A percentile compares a stretch with the other conserved stretches of the same genome.
Conservation (phyloP, 2,113 vertebrate genomes). For the Psilopsiagon aurifrons region DNA sequence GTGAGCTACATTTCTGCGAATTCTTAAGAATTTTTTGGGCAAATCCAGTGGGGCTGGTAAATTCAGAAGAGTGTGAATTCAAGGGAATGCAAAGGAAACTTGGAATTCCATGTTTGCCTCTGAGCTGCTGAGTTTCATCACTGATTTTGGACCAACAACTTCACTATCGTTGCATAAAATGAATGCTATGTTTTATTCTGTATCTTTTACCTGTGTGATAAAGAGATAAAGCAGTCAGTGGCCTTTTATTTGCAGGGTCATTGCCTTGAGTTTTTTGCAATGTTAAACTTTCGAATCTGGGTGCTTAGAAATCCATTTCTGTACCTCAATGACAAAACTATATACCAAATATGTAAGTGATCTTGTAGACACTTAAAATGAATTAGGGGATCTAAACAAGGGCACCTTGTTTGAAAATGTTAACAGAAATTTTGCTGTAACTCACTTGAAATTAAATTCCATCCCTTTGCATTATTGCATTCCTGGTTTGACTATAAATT, state of each 20-base stretch:
- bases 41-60: background rate
- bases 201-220: background rate
- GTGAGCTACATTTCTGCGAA: background rate
- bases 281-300: background rate
- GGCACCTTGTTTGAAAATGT: background rate
- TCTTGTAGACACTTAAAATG: background rate
- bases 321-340: background rate
- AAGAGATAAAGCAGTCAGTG: background rate
- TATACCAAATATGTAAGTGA: background rate
- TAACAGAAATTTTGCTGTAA: background rate
- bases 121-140: background rate
- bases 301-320: background rate
- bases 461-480: background rate
- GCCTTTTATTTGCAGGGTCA: background rate
- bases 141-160: background rate
- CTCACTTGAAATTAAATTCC: constrained; percentile 3
- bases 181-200: background rate
- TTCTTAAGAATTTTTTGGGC: background rate
- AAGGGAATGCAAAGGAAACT: background rate
- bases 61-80: background rate
- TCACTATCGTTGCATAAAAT: background rate
- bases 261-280: background rate
- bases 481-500: constrained; percentile 23
- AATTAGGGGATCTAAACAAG: background rate
- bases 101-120: background rate